Conservation (phyloP, 2,888 invertebrate genomes). For the Hypena proboscidalis region DNA sequence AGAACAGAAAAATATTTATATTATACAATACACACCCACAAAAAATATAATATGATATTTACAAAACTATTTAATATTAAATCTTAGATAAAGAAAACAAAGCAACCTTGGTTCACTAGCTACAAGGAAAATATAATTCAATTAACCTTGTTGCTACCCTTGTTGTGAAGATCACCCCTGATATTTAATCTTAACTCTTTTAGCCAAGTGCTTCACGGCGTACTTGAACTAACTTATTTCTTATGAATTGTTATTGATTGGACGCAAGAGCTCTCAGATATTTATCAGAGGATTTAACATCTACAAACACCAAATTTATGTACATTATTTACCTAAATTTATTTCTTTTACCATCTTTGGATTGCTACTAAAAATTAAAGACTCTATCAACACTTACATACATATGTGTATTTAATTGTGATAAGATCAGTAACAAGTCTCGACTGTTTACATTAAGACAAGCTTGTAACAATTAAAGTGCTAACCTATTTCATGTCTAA, state of each 20-base stretch:
- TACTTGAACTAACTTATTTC: conserved; percentile 3
- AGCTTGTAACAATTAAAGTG: conserved; percentile 68
- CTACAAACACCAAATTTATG: background rate
- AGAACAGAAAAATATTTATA: too few relatives aligned
- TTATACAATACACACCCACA: too few relatives aligned
- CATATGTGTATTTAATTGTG: conserved; percentile 13
- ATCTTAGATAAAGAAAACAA: too few relatives aligned
- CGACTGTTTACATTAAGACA: conserved; percentile 67
- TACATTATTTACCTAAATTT: conserved; percentile 9
- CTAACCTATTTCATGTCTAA: conserved; percentile 73
- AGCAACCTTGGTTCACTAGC: too few relatives aligned
- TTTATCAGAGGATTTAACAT: conserved; percentile 4
- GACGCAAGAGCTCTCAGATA: conserved; percentile 4
- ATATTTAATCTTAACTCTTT: background rate
- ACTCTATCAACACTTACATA: conserved; percentile 9
- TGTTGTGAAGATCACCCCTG: background rate
- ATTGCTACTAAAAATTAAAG: conserved; percentile 21
- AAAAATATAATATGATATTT: too few relatives aligned
- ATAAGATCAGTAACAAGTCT: conserved; percentile 40
- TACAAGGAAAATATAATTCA: too few relatives aligned
- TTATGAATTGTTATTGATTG: conserved; percentile 3
- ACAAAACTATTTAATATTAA: too few relatives aligned
- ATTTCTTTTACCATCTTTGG: conserved; percentile 5
- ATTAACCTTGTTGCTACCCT: background rate
- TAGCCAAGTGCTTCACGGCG: background rate